Evolutionary conservation across 2,113 vertebrate species (phyloP), one percentile per base, ranked within the genome.

Genomic region (Semnornis frantzii): DNA sequence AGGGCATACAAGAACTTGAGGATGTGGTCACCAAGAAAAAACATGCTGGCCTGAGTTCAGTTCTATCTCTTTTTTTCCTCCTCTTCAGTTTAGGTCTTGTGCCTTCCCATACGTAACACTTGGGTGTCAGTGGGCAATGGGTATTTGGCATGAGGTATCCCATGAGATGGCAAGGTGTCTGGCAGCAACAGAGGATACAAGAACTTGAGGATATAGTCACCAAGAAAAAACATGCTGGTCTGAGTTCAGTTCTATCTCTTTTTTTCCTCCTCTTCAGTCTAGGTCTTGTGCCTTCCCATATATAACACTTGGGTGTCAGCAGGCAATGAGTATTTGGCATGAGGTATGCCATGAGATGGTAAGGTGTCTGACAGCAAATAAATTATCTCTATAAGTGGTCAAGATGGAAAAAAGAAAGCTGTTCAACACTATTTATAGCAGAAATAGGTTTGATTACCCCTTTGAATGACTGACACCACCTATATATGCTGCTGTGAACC

Each of bases 321-420:
- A 7, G 28, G 9, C 16, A 33, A 60, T 4, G 15, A 64, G 14
- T 50, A 19, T n/a, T 39, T 42, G 48, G 39, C 16, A 33, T 9
- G 6, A 1, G 6, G n/a, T 42, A 39, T 72, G 25, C n/a, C 16
- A 2, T 0, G 10, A 27, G 59, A n/a, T 8, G 30, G 37, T 31
- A 33, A 28, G 21, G 44, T 8, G 9, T 52, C 66, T 18, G 30
- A 25, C 15, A 6, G 12, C 20, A 42, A 65, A 50, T 6, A 13
- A 52, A 17, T n/a, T 6, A 48, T 8, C 28, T 70, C 42, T 81
- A 12, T 24, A 33, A 9, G 7, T 12, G 21, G 15, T 27, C 20
- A 39, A 15, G 58, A 17, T 11, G 42, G 64, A 89, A 58, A 70
- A 75, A 11, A 37, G 19, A 34, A 89, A 78, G 13, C 4, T 54